These are phyloP conservation scores for Dicyrtomina minuta DNA, from an alignment of 2,888 invertebrate species.

Conservation along the genomic window DNA sequence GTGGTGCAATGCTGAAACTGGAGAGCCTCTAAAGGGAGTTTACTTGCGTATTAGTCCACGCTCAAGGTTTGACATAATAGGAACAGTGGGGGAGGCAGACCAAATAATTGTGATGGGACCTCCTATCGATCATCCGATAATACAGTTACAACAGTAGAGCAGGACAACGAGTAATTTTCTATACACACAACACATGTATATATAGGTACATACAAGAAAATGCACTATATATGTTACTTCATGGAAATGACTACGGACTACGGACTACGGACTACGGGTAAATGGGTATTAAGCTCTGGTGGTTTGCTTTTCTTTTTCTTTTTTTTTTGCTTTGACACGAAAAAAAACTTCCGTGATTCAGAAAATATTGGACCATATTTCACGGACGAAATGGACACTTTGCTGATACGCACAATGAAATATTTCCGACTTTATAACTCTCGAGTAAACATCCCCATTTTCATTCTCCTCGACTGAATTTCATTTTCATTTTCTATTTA, in stretches of 20 bases:
- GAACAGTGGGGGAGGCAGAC: background rate
- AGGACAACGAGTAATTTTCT: constrained; percentile 27
- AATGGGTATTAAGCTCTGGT: too few relatives aligned
- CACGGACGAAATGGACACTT: constrained; percentile 28
- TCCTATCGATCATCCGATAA: constrained; percentile 31
- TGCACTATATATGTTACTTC: too few relatives aligned
- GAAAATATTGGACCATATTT: constrained; percentile 31
- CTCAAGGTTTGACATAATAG: too few relatives aligned
- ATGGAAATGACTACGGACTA: background rate
- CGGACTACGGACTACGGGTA: too few relatives aligned
- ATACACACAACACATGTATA: background rate
- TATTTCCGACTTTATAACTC: constrained; percentile 15
- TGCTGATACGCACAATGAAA: constrained; percentile 27
- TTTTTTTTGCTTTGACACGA: background rate
- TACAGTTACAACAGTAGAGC: too few relatives aligned
- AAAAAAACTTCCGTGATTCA: constrained; percentile 17
- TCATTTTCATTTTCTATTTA: too few relatives aligned
- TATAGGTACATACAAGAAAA: too few relatives aligned
- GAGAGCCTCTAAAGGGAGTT: background rate
- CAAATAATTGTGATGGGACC: constrained; percentile 26
- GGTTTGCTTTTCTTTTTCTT: too few relatives aligned
- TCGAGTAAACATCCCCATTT: background rate
- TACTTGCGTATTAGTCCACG: too few relatives aligned
- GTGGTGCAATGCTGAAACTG: background rate
- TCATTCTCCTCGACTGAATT: background rate